Evolutionary conservation across 64 coral and sea anemone species (phyloP).

Genomic region (Orbicella faveolata): DNA sequence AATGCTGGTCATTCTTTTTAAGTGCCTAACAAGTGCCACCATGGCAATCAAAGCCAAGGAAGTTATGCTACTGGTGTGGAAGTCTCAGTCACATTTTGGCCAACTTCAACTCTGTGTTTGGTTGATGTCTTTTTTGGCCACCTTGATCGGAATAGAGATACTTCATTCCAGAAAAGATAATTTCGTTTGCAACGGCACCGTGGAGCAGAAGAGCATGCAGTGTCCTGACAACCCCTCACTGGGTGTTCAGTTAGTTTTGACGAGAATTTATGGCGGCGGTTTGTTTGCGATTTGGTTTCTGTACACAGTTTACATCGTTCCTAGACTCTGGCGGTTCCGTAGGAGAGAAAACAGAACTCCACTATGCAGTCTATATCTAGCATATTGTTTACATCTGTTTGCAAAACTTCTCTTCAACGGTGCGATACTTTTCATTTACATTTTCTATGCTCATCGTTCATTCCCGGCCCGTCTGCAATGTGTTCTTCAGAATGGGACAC

Average conservation of each 20-base stretch:
- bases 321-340: neutral
- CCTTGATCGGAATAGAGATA: conserved; percentile 10
- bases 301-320: conserved; percentile 3
- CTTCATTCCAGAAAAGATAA: neutral
- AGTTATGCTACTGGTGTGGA: neutral
- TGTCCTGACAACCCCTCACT: neutral
- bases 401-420: neutral
- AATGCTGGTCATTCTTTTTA: neutral
- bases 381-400: conserved; percentile 1
- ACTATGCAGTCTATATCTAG: neutral
- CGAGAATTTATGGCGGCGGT: neutral
- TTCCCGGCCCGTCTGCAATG: neutral
- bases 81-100: conserved; percentile 9
- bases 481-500: neutral
- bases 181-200: neutral
- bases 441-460: neutral
- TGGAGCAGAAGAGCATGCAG: neutral
- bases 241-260: neutral
- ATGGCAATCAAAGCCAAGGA: neutral
- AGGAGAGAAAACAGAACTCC: neutral
- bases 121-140: neutral
- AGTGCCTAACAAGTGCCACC: neutral
- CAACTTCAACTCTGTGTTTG: neutral
- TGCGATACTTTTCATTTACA: conserved; percentile 6
- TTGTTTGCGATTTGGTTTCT: conserved; percentile 1